These are phyloP conservation scores for Psylliodes chrysocephalus DNA, from an alignment of 2,888 invertebrate genomes.

Conservation along the genomic window DNA sequence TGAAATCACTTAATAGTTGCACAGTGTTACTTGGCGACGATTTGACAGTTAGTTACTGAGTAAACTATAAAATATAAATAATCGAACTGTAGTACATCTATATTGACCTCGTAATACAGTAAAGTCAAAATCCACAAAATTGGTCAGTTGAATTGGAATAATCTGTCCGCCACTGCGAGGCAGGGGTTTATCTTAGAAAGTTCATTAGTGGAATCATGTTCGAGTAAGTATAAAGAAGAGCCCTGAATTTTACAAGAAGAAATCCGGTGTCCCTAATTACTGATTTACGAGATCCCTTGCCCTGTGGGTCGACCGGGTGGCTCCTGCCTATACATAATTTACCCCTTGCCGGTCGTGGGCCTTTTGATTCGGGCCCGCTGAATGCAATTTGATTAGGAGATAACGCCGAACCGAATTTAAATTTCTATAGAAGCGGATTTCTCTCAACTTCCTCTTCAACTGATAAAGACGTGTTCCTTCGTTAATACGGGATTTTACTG, in stretches of 20 bases:
- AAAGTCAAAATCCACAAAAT: not conserved
- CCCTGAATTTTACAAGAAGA: constrained; percentile 37
- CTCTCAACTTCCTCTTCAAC: constrained; percentile 46
- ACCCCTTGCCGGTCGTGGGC: constrained; percentile 51
- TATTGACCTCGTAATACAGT: too few relatives aligned
- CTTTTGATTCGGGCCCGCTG: constrained; percentile 49
- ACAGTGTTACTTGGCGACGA: too few relatives aligned
- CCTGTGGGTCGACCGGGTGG: constrained; percentile 13
- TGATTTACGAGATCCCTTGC: constrained; percentile 36
- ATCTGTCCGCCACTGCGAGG: constrained; percentile 5
- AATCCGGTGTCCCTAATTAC: constrained; percentile 41
- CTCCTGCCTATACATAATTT: constrained; percentile 50
- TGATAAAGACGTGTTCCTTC: constrained; percentile 44
- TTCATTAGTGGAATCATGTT: constrained; percentile 27
- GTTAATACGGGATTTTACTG: constrained; percentile 46
- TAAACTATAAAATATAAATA: too few relatives aligned
- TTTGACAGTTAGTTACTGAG: too few relatives aligned
- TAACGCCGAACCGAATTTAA: constrained; percentile 51
- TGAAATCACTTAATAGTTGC: too few relatives aligned
- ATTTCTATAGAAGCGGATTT: constrained; percentile 50
- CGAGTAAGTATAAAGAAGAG: constrained; percentile 23
- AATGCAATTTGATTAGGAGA: constrained; percentile 50
- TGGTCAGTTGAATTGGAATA: constrained; percentile 12
- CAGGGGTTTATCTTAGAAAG: constrained; percentile 25
- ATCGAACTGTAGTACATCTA: too few relatives aligned